These are phyloP conservation scores for Manis javanica DNA, from an alignment of 2,797 vertebrate genomes.

Conservation along the genomic window DNA sequence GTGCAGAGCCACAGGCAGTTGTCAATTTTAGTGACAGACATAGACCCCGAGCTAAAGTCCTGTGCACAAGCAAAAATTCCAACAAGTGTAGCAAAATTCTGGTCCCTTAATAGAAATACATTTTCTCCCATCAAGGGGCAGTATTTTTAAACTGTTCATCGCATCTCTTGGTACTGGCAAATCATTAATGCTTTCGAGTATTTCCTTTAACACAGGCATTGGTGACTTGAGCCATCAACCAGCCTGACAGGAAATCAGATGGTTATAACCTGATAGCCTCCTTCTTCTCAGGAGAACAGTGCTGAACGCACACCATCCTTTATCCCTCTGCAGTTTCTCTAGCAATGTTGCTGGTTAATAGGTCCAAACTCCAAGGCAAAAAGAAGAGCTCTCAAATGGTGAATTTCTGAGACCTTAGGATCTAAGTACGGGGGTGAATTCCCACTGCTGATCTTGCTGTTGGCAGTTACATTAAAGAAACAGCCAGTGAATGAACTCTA, in stretches of 20 bases:
- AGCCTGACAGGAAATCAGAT: slow-evolving; percentile 78
- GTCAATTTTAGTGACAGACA: slow-evolving; percentile 95
- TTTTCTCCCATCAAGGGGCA: slow-evolving; percentile 86
- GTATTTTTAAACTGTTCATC: slow-evolving; percentile 85
- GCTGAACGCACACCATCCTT: neutral
- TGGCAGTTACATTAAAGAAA: slow-evolving; percentile 79
- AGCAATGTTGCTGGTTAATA: slow-evolving; percentile 71
- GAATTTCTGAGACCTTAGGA: slow-evolving; percentile 73
- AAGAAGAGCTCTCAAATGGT: slow-evolving; percentile 59
- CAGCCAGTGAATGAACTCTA: slow-evolving; percentile 60
- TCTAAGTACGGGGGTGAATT: slow-evolving; percentile 67
- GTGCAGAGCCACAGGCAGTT: slow-evolving; percentile 94
- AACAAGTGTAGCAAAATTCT: slow-evolving; percentile 88
- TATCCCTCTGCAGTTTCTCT: slow-evolving; percentile 66
- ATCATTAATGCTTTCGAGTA: slow-evolving; percentile 81
- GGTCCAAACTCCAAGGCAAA: slow-evolving; percentile 68
- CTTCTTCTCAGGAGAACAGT: slow-evolving; percentile 61
- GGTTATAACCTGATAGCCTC: slow-evolving; percentile 55
- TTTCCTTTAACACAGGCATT: slow-evolving; percentile 78
- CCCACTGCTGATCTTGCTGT: slow-evolving; percentile 76
- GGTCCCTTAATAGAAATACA: slow-evolving; percentile 89
- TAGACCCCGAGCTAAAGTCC: slow-evolving; percentile 90
- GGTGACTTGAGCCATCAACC: slow-evolving; percentile 77
- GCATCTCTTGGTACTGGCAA: slow-evolving; percentile 79
- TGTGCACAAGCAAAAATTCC: slow-evolving; percentile 91